Percentiles rank a stretch among this genome's conserved stretches.
Conservation (phyloP, 2,888 invertebrate species). For the Athalia cordata region DNA sequence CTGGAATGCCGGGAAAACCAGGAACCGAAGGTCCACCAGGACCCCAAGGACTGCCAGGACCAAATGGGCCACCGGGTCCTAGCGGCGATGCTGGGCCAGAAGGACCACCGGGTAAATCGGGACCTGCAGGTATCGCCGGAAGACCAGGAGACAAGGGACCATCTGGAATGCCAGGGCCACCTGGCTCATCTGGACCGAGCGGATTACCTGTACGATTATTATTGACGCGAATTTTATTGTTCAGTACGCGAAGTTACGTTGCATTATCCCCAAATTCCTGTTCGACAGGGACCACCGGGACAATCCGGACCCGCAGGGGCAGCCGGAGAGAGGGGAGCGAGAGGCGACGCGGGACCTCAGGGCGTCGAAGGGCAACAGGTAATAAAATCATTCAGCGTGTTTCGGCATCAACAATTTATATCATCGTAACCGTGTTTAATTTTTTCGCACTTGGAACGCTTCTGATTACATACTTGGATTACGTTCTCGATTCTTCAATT, state of each 20-base stretch:
- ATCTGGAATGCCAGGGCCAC: slow-evolving; percentile 78
- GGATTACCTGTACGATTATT: slow-evolving; percentile 79
- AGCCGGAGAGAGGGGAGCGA: slow-evolving; percentile 82
- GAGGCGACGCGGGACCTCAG: slow-evolving; percentile 84
- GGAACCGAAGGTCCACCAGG: slow-evolving; percentile 85
- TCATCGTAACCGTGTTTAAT: no score
- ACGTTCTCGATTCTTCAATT: neutral
- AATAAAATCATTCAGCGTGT: slow-evolving; percentile 29
- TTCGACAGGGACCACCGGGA: slow-evolving; percentile 80
- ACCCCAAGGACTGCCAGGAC: slow-evolving; percentile 79
- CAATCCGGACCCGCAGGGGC: slow-evolving; percentile 80
- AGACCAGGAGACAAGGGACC: slow-evolving; percentile 87
- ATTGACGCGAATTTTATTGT: neutral
- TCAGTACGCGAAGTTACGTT: slow-evolving; percentile 26
- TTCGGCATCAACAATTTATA: no score
- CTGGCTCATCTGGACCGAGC: slow-evolving; percentile 81
- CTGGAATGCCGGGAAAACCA: slow-evolving; percentile 83
- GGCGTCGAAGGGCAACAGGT: slow-evolving; percentile 84
- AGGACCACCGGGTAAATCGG: slow-evolving; percentile 81
- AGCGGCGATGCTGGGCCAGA: slow-evolving; percentile 79
- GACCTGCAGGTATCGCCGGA: slow-evolving; percentile 83
- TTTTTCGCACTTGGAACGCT: no score
- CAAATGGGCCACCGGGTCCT: slow-evolving; percentile 81
- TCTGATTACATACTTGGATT: neutral
- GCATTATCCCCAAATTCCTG: no score